Evolutionary conservation across 2,113 vertebrate species (phyloP).

Genomic region (Protobothrops flavoviridis): DNA sequence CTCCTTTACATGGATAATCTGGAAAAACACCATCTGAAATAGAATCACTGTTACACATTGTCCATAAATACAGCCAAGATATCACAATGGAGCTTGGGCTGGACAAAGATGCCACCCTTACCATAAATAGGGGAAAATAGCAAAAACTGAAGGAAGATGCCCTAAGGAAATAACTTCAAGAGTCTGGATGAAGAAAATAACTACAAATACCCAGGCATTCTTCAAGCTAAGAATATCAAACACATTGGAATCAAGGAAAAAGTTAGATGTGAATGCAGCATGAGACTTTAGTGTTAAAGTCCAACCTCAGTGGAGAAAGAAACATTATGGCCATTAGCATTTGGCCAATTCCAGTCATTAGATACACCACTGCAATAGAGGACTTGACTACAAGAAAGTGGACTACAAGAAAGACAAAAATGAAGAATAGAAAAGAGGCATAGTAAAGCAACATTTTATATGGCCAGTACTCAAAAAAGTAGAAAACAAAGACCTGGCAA

Average conservation of each 20-base stretch:
- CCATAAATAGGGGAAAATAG: not conserved
- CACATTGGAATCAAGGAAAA: not conserved
- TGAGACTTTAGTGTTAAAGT: not conserved
- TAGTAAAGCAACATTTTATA: not conserved
- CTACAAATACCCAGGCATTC: not conserved
- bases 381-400: not conserved
- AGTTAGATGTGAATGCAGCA: not conserved
- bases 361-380: not conserved
- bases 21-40: not conserved
- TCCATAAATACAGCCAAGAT: not conserved
- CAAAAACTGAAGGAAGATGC: not conserved
- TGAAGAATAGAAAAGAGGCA: not conserved
- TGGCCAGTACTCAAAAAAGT: not conserved
- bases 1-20: not conserved
- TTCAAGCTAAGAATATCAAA: not conserved
- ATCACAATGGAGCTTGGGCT: not conserved
- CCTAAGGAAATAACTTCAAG: not conserved
- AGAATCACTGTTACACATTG: not conserved
- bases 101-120: not conserved
- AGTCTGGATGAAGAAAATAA: not conserved
- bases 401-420: not conserved
- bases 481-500: not conserved
- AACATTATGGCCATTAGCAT: not conserved
- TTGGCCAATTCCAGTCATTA: not conserved
- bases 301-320: not conserved